Conservation (phyloP, 2,888 invertebrate genomes). For the Orthosia gracilis region DNA sequence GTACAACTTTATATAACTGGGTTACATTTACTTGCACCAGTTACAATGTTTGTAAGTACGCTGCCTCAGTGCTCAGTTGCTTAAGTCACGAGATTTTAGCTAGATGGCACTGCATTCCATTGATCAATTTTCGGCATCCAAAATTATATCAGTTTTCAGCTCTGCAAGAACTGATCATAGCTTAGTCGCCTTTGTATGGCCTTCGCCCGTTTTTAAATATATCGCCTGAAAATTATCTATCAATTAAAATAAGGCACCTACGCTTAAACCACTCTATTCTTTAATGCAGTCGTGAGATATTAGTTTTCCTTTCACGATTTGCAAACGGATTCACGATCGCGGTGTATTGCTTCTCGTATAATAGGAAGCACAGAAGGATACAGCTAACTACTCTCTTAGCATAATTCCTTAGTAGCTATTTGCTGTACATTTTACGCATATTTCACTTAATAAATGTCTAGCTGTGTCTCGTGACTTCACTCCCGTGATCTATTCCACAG, state of each 20-base stretch:
- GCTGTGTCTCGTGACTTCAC: too few species aligned
- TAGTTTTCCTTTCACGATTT: slow-evolving; percentile 15
- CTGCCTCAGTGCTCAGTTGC: background rate
- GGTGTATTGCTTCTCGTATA: background rate
- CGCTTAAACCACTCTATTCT: background rate
- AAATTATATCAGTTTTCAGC: background rate
- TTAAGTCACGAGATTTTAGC: slow-evolving; percentile 15
- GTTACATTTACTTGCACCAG: slow-evolving; percentile 29
- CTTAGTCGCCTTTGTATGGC: background rate
- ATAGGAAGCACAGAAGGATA: background rate
- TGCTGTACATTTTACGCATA: background rate
- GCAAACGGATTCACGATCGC: slow-evolving; percentile 1
- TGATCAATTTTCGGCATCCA: background rate
- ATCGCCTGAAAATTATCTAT: background rate
- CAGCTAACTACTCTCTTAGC: background rate
- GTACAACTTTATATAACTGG: slow-evolving; percentile 6
- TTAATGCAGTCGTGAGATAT: slow-evolving; percentile 4
- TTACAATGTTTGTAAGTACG: background rate
- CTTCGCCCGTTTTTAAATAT: too few species aligned
- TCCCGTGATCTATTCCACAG: too few species aligned
- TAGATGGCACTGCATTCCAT: slow-evolving; percentile 47
- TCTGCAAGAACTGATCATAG: too few species aligned
- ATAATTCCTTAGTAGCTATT: background rate
- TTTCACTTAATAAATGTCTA: background rate
- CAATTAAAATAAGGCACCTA: background rate